Base-by-base conservation (phyloP, 2,113 vertebrate genomes). In the Varanus salvator region DNA sequence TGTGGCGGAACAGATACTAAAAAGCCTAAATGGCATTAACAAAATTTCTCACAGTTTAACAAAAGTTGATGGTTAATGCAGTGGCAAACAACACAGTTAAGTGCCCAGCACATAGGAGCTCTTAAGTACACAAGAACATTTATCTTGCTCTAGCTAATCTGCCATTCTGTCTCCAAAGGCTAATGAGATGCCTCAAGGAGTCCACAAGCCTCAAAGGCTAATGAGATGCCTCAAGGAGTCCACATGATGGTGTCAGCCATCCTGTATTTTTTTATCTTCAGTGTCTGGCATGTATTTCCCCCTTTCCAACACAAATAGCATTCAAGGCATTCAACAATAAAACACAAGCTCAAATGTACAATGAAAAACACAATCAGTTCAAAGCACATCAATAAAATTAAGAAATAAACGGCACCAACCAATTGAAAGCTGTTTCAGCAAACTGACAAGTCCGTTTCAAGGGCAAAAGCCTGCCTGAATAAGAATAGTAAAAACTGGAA, bases 1-100 rank as follows among this genome's bases (percentile, higher is more conserved):
- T 57, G 44, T 81, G 23, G n/a, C 12, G 8, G 69, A 88, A 60
- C 25, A 74, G 68, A 60, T 60, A 60, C 31, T 72, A 81, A 34
- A 82, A 31, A 88, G 52, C 52, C 34, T 60, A 74, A 64, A 74
- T 60, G 52, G 52, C 74, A 88, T 83, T 83, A 31, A 74, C 68
- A 72, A 48, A 12, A 25, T 82, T 82, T 80, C 23, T 87, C 64
- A 69, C 76, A 71, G 44, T 38, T 27, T 34, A 52, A 48, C 72
- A 87, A 34, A 34, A 82, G 34, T 48, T 52, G 64, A 4, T 44
- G 72, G 50, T 72, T 88, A 72, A 72, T 81, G 48, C n/a, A 87
- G 44, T 66, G 31, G 75, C 38, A 87, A 87, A 87, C 66, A 87
- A 66, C 29, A 78, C 19, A 78, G 57, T 68, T 87, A 87, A 87